Base-by-base conservation (phyloP, 1,140 invertebrate genomes). In the Euglossa dilemma region DNA sequence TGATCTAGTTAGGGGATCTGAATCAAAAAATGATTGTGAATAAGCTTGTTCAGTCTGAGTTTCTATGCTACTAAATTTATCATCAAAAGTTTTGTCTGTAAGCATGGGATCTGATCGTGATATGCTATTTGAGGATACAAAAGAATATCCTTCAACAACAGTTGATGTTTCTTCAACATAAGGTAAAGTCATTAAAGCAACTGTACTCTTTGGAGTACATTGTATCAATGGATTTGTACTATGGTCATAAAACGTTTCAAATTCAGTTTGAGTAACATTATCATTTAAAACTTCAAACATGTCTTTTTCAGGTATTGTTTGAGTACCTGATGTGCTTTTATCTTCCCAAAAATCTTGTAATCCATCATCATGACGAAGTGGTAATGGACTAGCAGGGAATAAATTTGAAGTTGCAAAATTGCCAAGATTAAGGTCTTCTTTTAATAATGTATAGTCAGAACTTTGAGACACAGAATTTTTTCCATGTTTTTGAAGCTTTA, bases 41-140 rank as follows among this genome's bases (percentile, higher is more conserved):
- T 90, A 94, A 74, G 93, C 94, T 69, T 94, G 91, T 88, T 95
- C 95, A 0, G 95, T 96, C 91, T 96, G 95, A 0, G 95, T 96
- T 88, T 96, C 95, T 73, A 94, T 95, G 80, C 95, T 95, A 66
- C 94, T 95, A 59, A 92, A 95, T 78, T 87, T 91, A 70, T 94
- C 92, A 14, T 88, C 85, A 73, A 92, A 93, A 50, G 90, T 91
- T 81, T 94, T 91, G 47, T 92, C 91, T 0, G 90, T 94, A 43
- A 94, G 77, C 86, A 94, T 91, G 52, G 94, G 93, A 91, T 94
- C 93, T 23, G 92, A 91, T 83, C 78, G 88, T 2, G 90, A 92
- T 45, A 83, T 84, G 59, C 72, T 85, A 43, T 84, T 59, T 7
- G 88, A 74, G 12, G 80, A 36, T 64, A 80, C 80, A 82, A 89